Base-by-base conservation (phyloP, 2,888 invertebrate species). In the Steromphala cineraria region DNA sequence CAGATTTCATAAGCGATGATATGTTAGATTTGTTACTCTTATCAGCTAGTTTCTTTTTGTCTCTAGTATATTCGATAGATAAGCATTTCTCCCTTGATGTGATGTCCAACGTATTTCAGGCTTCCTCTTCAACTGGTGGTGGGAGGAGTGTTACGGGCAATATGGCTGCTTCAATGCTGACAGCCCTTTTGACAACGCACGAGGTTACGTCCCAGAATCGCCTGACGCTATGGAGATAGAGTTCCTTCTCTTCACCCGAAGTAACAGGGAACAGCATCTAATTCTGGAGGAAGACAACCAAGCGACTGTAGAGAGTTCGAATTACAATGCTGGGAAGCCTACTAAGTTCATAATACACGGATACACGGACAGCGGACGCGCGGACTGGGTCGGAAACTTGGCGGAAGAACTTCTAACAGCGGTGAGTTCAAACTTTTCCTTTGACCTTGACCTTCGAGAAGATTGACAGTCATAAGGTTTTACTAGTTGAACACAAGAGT, bases 371-470 rank as follows among this genome's bases (percentile, higher is more conserved):
- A 78, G 83, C 24, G 98, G 98, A 92, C 96, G 96, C 79, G 96
- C 97, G 91, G 96, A 97, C 19, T 98, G 98, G 98, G 97, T 98
- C n/a, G 96, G 97, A 91, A 97, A 97, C 93, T 97, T 98, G 96
- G 95, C 97, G 79, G 96, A 97, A 28, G 97, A 97, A 3, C 94
- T 98, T 17, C 96, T 98, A 96, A 96, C 97, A 76, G 97, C 97
- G 93, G 97, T 97, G 93, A 95, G 95, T 46, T 28, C 10, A 28
- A n/a, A n/a, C 15, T 75, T 1, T 15, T 56, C 24, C 46, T 46
- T 46, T 46, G 13, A 46, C 4, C 13, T 13, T 8, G 46, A 13
- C 2, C 2, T 36, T 2, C 36, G 36, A 4, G 36, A 36, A 7
- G 36, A 7, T 36, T 36, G 36, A 36, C n/a, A n/a, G n/a, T n/a